These are phyloP conservation scores for Ariolimax columbianus DNA, from an alignment of 2,888 invertebrate genomes.

Conservation along the genomic window DNA sequence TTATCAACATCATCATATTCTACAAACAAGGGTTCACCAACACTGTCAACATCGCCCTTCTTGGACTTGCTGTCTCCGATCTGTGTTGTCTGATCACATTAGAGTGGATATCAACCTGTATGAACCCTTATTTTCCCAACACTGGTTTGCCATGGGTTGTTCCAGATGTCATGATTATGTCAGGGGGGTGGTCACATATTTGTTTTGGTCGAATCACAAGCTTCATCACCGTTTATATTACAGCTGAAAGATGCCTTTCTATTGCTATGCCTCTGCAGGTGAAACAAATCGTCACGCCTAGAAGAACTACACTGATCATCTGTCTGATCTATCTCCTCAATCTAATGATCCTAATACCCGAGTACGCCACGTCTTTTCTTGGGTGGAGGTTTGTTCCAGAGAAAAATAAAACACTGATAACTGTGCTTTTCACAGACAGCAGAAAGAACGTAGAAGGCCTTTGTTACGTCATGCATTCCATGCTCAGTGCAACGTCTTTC, in stretches of 20 bases:
- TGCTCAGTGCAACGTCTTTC: neutral
- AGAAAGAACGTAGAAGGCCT: neutral
- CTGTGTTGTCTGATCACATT: neutral
- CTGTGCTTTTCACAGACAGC: neutral
- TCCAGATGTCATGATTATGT: neutral
- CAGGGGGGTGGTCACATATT: slow-evolving; percentile 6
- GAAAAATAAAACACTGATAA: neutral
- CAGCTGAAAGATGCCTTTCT: neutral
- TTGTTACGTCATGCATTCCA: neutral
- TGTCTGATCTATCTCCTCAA: neutral
- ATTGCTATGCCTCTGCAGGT: slow-evolving; percentile 14
- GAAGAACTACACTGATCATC: neutral
- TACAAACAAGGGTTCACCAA: neutral
- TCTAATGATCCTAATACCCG: neutral
- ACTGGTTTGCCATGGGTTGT: neutral
- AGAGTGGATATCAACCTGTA: slow-evolving; percentile 1
- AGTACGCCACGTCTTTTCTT: neutral
- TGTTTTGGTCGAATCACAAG: neutral
- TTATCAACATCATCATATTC: neutral
- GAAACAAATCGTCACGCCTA: neutral
- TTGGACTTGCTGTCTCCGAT: neutral
- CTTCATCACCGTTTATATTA: neutral
- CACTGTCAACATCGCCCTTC: neutral
- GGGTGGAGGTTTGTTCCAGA: neutral
- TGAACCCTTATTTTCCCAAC: neutral